Percentiles rank a stretch among this genome's conserved stretches.
phyloP scores from a whole-genome alignment of 2,797 vertebrate genomes.

The Sebastiscus tertius region DNA sequence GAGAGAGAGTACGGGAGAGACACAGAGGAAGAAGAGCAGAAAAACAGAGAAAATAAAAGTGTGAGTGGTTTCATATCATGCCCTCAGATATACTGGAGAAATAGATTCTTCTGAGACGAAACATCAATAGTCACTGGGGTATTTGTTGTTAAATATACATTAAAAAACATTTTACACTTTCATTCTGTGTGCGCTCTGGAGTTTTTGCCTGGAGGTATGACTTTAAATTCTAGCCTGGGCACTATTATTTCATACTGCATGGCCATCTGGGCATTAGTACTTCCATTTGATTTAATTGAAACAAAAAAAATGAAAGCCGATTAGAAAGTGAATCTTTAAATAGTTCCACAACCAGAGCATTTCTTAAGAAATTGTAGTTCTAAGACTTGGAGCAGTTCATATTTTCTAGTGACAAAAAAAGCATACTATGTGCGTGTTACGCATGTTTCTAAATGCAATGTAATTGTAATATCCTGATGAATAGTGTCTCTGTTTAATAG shows the following conservation, averaged over 20 bases:
- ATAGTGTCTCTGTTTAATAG: background rate
- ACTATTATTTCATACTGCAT: constrained; percentile 84
- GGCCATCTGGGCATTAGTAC: constrained; percentile 84
- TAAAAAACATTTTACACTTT: constrained; percentile 99
- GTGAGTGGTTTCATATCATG: constrained; percentile 86
- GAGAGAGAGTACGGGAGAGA: constrained; percentile 81
- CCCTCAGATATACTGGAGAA: constrained; percentile 86
- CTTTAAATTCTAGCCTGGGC: constrained; percentile 92
- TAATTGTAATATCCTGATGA: background rate
- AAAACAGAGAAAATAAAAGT: constrained; percentile 76
- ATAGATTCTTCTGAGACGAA: constrained; percentile 90
- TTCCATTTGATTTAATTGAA: constrained; percentile 82
- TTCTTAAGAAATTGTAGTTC: constrained; percentile 51
- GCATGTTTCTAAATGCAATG: background rate
- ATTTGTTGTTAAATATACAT: constrained; percentile 99
- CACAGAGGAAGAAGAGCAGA: constrained; percentile 72
- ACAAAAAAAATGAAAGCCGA: constrained; percentile 72
- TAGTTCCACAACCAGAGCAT: constrained; percentile 55
- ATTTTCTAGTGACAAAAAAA: constrained; percentile 48
- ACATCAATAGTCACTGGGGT: constrained; percentile 96
- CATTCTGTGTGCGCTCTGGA: constrained; percentile 92
- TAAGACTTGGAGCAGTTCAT: constrained; percentile 40
- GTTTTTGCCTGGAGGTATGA: constrained; percentile 94
- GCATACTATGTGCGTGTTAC: background rate
- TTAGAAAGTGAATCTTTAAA: constrained; percentile 81